phyloP scores from a whole-genome alignment of 2,797 vertebrate species.

The Dryobates pubescens region DNA sequence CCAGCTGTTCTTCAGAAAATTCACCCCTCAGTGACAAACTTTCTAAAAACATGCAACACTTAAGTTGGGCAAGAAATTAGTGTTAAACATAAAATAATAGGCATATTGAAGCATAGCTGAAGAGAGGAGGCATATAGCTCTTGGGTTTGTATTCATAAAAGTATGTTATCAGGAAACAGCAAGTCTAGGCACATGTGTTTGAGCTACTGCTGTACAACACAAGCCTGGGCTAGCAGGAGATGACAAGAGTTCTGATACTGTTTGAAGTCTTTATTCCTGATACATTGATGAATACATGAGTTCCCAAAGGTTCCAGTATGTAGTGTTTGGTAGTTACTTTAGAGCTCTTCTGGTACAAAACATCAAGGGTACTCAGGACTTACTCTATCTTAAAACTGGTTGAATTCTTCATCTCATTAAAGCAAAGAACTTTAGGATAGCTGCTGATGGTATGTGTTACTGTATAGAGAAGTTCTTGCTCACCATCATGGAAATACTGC shows the following conservation, averaged over 20 bases:
- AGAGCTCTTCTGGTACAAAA: not conserved
- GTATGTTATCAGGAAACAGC: not conserved
- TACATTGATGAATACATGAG: not conserved
- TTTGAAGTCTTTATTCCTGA: not conserved
- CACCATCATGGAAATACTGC: not conserved
- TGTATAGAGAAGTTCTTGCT: not conserved
- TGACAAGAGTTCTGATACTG: not conserved
- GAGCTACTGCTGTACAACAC: not conserved
- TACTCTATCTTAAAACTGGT: not conserved
- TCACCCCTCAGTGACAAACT: not conserved
- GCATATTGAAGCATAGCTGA: not conserved
- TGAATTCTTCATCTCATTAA: not conserved
- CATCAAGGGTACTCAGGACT: not conserved
- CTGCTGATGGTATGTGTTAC: not conserved
- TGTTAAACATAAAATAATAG: not conserved
- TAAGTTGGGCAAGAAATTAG: not conserved
- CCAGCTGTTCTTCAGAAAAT: not conserved
- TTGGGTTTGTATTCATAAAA: not conserved
- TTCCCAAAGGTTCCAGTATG: not conserved
- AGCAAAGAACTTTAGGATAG: not conserved
- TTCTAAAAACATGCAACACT: not conserved
- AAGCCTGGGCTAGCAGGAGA: rapidly evolving
- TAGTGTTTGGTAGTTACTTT: not conserved
- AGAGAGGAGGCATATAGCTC: not conserved
- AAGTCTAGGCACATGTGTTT: not conserved